Evolutionary conservation across 23 tunicate species (phyloP), one percentile per base, ranked within the genome.

Genomic region (Phallusia fumigata): DNA sequence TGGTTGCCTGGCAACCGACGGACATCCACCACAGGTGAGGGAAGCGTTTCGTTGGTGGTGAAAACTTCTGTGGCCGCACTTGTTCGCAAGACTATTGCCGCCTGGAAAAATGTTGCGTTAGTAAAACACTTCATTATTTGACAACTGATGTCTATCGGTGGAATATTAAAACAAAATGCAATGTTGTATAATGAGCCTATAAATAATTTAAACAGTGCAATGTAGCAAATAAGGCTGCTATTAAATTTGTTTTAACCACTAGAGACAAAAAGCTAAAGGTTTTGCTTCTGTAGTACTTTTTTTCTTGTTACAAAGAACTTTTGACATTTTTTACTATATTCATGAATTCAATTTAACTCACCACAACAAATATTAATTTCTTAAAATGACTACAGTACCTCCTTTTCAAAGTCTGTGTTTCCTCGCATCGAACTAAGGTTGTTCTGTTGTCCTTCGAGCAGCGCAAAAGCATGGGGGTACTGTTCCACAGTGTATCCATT

Each of bases 41-140:
- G 86, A 35, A 75, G 86, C 28, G 86, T 83, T 75, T 83, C 86
- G 18, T 45, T 19, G 18, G 86, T 83, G 26, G 69, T 58, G 16
- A 58, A 22, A 58, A 58, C 8, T 21, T 21, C 69, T 21, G 69
- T 58, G 11, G 28, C 69, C 13, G 69, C 69, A 58, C 69, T 58
- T 16, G 69, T 58, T 24, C 13, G 2, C 3, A 58, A 24, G 28
- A 58, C 69, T 1, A 58, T 1, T 21, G 5, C 28, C 69, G 13
- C 3, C 69, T 58, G 69, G 69, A 6, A 8, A 22, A 58, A 58
- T 58, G 13, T 58, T 58, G 28, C 69, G 13, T 21, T 24, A 58
- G 69, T 13, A 51, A 51, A 51, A 51, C 18, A 51, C 18, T 51
- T 51, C 18, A 13, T 51, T 51, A 13, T 18, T 15, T 51, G 58